A percentile compares a stretch with the other conserved stretches of the same genome.
phyloP scores from a whole-genome alignment of 23 tunicate species.

The Styela plicata region DNA sequence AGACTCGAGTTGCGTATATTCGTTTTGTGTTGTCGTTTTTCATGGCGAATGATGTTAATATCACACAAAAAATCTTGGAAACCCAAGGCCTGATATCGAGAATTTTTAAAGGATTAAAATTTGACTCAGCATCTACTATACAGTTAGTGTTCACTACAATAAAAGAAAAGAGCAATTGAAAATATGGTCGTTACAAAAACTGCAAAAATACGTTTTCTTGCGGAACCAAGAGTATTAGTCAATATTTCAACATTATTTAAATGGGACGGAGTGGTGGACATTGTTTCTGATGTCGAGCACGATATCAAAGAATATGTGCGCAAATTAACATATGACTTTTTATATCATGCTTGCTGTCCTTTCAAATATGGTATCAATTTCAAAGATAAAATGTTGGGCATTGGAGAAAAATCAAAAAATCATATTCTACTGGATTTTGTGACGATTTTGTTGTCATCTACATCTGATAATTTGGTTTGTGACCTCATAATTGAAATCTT shows the following conservation, averaged over 20 bases:
- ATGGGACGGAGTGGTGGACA: constrained; percentile 47
- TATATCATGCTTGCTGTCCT: constrained; percentile 51
- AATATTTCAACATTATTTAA: constrained; percentile 37
- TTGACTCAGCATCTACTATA: constrained; percentile 39
- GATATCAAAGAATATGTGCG: constrained; percentile 13
- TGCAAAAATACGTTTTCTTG: constrained; percentile 41
- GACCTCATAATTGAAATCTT: constrained; percentile 39
- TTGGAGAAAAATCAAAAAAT: constrained; percentile 34
- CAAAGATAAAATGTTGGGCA: constrained; percentile 40
- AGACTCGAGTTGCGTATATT: constrained; percentile 30
- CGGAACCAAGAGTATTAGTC: constrained; percentile 29
- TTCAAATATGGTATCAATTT: constrained; percentile 60
- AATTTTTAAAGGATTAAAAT: constrained; percentile 23
- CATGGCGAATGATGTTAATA: constrained; percentile 34
- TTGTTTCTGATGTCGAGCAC: neutral
- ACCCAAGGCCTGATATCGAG: constrained; percentile 48
- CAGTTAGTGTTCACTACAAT: constrained; percentile 29
- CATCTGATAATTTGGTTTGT: constrained; percentile 23
- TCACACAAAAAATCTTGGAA: constrained; percentile 34
- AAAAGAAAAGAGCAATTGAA: constrained; percentile 37
- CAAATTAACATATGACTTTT: constrained; percentile 35
- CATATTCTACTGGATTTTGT: constrained; percentile 50
- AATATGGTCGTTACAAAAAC: constrained; percentile 39
- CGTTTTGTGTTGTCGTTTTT: constrained; percentile 60
- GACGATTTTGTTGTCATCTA: constrained; percentile 3